phyloP scores from a whole-genome alignment of 2,797 vertebrate genomes.

The Amphiprion clarkii region DNA sequence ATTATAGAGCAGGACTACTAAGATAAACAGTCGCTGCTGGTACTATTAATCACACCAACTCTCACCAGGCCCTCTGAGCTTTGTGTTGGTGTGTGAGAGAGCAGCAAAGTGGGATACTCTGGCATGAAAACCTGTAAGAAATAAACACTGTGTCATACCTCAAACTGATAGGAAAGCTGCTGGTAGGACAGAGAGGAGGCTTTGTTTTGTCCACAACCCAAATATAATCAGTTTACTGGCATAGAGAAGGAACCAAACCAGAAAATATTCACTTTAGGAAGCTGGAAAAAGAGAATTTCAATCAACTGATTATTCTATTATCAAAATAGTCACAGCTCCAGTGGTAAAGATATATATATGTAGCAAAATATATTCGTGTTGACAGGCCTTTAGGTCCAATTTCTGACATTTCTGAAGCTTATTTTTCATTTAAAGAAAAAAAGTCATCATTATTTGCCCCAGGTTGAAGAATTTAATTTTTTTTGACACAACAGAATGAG shows the following conservation, averaged over 20 bases:
- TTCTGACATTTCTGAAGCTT: too few relatives aligned
- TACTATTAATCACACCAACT: conserved; percentile 58
- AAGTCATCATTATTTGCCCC: too few relatives aligned
- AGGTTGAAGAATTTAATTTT: too few relatives aligned
- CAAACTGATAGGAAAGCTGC: conserved; percentile 8
- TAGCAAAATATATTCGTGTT: not conserved
- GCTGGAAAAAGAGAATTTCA: too few relatives aligned
- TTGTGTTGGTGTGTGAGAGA: conserved; percentile 31
- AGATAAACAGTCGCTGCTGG: conserved; percentile 47
- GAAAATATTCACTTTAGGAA: too few relatives aligned
- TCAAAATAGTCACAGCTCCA: not conserved
- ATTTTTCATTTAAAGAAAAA: too few relatives aligned
- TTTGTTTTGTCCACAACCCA: too few relatives aligned
- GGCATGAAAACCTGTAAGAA: conserved; percentile 22
- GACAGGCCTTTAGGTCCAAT: too few relatives aligned
- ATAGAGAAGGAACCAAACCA: too few relatives aligned
- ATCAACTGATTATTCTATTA: too few relatives aligned
- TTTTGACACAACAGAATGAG: too few relatives aligned
- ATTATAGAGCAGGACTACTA: conserved; percentile 31
- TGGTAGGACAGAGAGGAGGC: not conserved
- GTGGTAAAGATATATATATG: not conserved
- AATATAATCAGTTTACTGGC: too few relatives aligned
- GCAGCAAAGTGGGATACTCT: conserved; percentile 25
- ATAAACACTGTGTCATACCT: conserved; percentile 1
- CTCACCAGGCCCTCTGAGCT: conserved; percentile 20